Evolutionary conservation across 2,888 invertebrate genomes (phyloP), one percentile per base, ranked within the genome.

Genomic region (Cosmopolites sordidus): DNA sequence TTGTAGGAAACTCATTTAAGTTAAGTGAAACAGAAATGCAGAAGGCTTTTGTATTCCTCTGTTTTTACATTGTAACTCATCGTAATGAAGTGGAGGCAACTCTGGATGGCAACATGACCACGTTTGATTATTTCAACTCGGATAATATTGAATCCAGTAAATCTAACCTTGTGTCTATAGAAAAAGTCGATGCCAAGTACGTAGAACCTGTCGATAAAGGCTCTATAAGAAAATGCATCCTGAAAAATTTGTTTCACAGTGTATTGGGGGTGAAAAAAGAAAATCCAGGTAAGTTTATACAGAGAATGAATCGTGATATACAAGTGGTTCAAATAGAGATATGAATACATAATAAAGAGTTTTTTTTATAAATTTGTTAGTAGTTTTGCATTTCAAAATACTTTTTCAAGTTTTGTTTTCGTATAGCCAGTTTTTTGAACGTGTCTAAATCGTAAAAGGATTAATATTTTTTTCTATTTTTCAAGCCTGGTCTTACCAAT

Each of bases 211-310:
- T 9, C 12, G 50, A 37, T 43, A 51, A 55, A 17, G 74, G 73
- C 9, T 82, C 82, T 41, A 76, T 85, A 41, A 74, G 77, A 54
- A 72, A 73, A 30, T 75, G 77, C 18, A 77, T 80, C 0, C 75
- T 84, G 0, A 79, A 78, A 60, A 76, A 79, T 12, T 74, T 87
- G 0, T 78, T 84, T 45, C 83, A 88, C 68, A 83, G 86, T 59
- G 82, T 84, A 0, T 73, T 88, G 64, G 81, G 80, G 52, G 79
- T 79, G 62, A 59, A 58, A 29, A 73, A 75, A 38, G 75, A 78
- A 51, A 16, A 51, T 16, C 39, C 57, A 33, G 56, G 62, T 63
- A 56, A n/a, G n/a, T n/a, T n/a, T n/a, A n/a, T n/a, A n/a, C n/a
- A n/a, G n/a, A n/a, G n/a, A n/a, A n/a, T n/a, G n/a, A n/a, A n/a